phyloP scores from a whole-genome alignment of 2,888 invertebrate genomes.

The Physocephala rufipes region DNA sequence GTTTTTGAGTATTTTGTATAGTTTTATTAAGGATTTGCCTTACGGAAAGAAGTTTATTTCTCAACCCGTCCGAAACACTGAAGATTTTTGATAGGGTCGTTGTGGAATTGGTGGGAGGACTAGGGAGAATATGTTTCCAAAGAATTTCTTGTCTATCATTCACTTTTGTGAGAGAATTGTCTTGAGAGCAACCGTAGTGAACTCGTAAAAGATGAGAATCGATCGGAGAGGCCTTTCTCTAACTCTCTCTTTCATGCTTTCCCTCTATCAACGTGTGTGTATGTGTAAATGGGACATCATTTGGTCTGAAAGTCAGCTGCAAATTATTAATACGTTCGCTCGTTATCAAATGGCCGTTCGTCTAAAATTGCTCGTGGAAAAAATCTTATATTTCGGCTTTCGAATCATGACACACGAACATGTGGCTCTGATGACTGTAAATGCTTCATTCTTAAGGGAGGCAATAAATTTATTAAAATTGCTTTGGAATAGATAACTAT shows the following conservation, averaged over 20 bases:
- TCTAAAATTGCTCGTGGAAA: slow-evolving; percentile 59
- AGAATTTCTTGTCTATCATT: slow-evolving; percentile 61
- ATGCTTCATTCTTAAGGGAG: too few relatives aligned
- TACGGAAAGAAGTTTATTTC: too few relatives aligned
- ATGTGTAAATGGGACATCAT: slow-evolving; percentile 26
- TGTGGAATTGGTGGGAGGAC: too few relatives aligned
- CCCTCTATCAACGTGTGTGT: not conserved
- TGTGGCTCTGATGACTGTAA: too few relatives aligned
- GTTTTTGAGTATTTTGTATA: too few relatives aligned
- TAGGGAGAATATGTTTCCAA: not conserved
- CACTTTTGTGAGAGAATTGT: slow-evolving; percentile 50
- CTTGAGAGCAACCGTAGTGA: slow-evolving; percentile 37
- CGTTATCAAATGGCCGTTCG: slow-evolving; percentile 62
- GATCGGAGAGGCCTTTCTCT: slow-evolving; percentile 18
- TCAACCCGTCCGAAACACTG: too few relatives aligned
- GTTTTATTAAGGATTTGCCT: too few relatives aligned
- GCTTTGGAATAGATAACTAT: too few relatives aligned
- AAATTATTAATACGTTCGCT: slow-evolving; percentile 63
- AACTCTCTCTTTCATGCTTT: not conserved
- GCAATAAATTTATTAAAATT: too few relatives aligned
- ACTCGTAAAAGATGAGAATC: slow-evolving; percentile 49
- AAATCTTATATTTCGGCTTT: slow-evolving; percentile 41
- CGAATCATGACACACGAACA: too few relatives aligned
- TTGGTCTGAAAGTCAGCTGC: slow-evolving; percentile 41
- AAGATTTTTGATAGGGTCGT: too few relatives aligned